Base-by-base conservation (phyloP, 1,140 invertebrate genomes). In the Nebria ingens region DNA sequence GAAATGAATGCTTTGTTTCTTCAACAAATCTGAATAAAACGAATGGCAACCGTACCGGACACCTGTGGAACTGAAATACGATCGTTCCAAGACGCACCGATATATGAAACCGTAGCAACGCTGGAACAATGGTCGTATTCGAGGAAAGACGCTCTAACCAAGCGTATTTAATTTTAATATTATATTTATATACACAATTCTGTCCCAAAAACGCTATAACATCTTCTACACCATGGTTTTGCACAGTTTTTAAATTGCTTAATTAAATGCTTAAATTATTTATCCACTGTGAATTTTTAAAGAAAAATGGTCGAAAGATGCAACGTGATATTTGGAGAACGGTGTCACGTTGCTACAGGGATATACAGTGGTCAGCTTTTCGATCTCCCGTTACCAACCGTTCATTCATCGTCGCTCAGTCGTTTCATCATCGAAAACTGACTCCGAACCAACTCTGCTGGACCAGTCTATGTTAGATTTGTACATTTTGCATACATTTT, bases 371-470 rank as follows among this genome's bases (percentile, higher is more conserved):
- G 40, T 17, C 6, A 17, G 40, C 17, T 17, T 45, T 45, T 45
- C 17, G 40, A 45, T 45, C 40, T 45, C 40, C 17, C 40, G 40
- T 45, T 45, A 45, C 40, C 40, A 17, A 45, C 17, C 9, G 40
- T 45, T 45, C 40, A 45, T 45, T 45, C 40, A 6, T 29, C 25
- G 13, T 29, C 13, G 4, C 4, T n/a, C n/a, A 34, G 25, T 17
- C 17, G 40, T 45, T 12, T 34, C 25, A 45, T n/a, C 40, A 17
- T 17, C 40, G 40, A 12, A 45, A 45, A 9, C 17, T 45, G 40
- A 45, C 4, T 4, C 40, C 40, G 17, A 12, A 45, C 4, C 9
- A 17, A 17, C 4, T 45, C 40, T 12, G 9, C 17, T 34, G 6
- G 25, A 34, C 25, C n/a, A 34, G 25, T 9, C n/a, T 34, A 6